These are phyloP conservation scores for Gavia stellata DNA, from an alignment of 2,113 vertebrate genomes.

Conservation along the genomic window DNA sequence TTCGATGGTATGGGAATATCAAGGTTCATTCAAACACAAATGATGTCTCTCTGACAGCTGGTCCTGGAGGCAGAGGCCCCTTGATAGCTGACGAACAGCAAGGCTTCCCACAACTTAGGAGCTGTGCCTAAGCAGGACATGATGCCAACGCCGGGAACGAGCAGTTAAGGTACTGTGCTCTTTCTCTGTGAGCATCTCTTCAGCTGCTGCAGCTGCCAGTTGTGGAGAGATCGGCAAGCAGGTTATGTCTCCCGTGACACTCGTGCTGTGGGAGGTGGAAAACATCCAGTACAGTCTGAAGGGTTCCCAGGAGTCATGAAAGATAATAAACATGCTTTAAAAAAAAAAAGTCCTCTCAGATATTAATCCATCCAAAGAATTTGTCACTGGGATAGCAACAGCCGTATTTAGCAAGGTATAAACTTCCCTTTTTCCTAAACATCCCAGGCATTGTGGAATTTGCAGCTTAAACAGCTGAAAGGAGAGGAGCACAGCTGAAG, in stretches of 20 bases:
- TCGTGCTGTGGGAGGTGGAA: not conserved
- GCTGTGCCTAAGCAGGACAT: not conserved
- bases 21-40: not conserved
- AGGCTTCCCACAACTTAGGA: not conserved
- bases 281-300: not conserved
- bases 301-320: not conserved
- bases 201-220: not conserved
- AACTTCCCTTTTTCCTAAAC: conserved; percentile 59
- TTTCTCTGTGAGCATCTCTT: not conserved
- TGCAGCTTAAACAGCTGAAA: conserved; percentile 41
- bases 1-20: not conserved
- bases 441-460: not conserved
- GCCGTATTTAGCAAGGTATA: conserved; percentile 32
- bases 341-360: not conserved
- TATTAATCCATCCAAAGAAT: not conserved
- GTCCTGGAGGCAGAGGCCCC: not conserved
- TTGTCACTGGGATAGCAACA: not conserved
- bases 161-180: not conserved
- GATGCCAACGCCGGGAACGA: not conserved
- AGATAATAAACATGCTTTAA: not conserved
- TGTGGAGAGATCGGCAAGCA: not conserved
- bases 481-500: not conserved
- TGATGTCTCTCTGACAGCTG: not conserved
- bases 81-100: not conserved
- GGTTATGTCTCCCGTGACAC: not conserved